A percentile compares a stretch with the other conserved stretches of the same genome.
phyloP scores from a whole-genome alignment of 2,888 invertebrate species.

The Belgica antarctica region DNA sequence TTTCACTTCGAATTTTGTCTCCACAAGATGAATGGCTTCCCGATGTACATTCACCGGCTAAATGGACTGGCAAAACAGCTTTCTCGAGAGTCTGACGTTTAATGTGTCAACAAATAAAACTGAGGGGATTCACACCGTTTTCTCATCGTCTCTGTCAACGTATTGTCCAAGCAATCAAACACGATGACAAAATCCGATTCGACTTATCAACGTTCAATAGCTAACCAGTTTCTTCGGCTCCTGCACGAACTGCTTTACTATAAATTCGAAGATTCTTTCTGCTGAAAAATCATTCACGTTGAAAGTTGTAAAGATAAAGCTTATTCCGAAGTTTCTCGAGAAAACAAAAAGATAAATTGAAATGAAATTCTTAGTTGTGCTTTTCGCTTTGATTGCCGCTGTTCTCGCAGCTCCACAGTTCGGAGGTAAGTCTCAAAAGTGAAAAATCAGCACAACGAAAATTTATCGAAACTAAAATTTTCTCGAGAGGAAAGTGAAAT shows the following conservation, averaged over 20 bases:
- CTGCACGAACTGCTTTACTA: not conserved
- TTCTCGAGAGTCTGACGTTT: no score
- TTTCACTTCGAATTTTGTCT: no score
- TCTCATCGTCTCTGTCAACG: no score
- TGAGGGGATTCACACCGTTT: no score
- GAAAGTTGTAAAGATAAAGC: not conserved
- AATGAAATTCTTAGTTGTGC: slow-evolving; percentile 30
- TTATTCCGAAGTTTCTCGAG: not conserved
- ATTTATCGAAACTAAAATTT: not conserved
- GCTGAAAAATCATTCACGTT: not conserved
- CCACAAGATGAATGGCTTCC: no score
- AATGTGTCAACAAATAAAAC: no score
- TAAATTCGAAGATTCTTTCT: not conserved
- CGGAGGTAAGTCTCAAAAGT: not conserved
- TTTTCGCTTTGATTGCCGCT: slow-evolving; percentile 4
- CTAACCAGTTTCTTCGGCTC: not conserved
- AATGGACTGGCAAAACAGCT: no score
- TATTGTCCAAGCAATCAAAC: not conserved
- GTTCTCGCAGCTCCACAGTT: slow-evolving; percentile 5
- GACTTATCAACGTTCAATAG: not conserved
- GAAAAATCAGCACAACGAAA: not conserved
- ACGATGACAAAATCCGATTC: not conserved
- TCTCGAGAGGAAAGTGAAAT: not conserved
- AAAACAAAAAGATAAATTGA: not conserved
- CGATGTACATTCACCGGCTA: no score